Percentiles rank a stretch among this genome's conserved stretches.
These are phyloP conservation scores for Malacoraja senta DNA, from an alignment of 2,797 vertebrate species.

Conservation along the genomic window DNA sequence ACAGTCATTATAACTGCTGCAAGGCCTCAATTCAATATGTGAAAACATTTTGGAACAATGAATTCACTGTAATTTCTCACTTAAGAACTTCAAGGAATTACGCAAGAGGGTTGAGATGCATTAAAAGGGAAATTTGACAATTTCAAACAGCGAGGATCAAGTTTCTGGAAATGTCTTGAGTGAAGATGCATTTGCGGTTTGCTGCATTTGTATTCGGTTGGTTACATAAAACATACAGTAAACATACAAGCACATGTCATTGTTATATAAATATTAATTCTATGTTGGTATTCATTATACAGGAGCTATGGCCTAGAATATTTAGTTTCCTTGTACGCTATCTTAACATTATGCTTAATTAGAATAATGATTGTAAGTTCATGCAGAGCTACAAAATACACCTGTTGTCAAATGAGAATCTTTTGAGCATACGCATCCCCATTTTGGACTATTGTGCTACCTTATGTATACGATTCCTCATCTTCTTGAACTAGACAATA, in stretches of 20 bases:
- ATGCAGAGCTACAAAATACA: background rate
- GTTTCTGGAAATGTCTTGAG: conserved; percentile 8
- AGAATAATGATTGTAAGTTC: background rate
- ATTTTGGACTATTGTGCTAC: background rate
- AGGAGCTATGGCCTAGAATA: background rate
- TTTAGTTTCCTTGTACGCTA: background rate
- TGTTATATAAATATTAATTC: background rate
- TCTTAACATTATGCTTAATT: background rate
- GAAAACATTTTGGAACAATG: conserved; percentile 7
- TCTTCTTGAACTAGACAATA: background rate
- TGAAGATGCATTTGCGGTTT: background rate
- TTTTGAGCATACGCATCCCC: background rate
- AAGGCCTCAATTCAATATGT: conserved; percentile 5
- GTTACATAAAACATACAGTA: background rate
- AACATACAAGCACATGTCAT: background rate
- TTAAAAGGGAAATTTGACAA: conserved; percentile 1
- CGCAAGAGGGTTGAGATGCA: background rate
- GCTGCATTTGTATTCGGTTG: background rate
- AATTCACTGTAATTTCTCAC: background rate
- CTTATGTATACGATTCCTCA: background rate
- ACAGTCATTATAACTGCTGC: background rate
- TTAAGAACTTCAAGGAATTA: background rate
- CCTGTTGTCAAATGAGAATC: background rate
- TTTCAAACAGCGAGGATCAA: conserved; percentile 6
- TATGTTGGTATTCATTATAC: background rate